These are phyloP conservation scores for Dipodomys spectabilis DNA, from an alignment of 2,113 vertebrate genomes.

Conservation along the genomic window DNA sequence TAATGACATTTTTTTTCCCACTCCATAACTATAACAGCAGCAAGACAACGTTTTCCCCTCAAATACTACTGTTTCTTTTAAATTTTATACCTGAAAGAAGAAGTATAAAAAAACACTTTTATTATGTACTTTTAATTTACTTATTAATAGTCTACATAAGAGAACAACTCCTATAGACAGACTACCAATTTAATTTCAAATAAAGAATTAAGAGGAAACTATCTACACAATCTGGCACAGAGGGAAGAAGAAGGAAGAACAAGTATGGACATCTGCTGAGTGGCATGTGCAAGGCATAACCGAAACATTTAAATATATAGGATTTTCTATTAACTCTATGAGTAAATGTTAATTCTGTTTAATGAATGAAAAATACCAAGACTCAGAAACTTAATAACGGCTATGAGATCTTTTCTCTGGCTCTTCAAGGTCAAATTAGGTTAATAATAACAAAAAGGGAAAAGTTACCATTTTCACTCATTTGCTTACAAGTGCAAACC, in stretches of 20 bases:
- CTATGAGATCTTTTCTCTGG: not conserved
- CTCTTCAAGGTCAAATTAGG: not conserved
- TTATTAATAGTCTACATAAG: conserved; percentile 45
- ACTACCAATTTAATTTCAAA: conserved; percentile 41
- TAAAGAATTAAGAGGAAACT: not conserved
- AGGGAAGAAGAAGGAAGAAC: not conserved
- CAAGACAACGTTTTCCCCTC: conserved; percentile 68
- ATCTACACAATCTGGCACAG: not conserved
- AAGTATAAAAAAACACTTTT: conserved; percentile 82
- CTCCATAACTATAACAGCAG: conserved; percentile 69
- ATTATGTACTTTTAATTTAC: conserved; percentile 65
- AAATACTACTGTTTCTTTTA: conserved; percentile 72
- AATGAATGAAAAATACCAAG: not conserved
- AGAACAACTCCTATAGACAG: conserved; percentile 26
- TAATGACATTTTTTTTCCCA: conserved; percentile 53
- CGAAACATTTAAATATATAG: not conserved
- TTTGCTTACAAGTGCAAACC: not conserved
- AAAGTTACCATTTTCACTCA: not conserved
- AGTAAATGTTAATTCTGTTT: not conserved
- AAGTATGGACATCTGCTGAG: not conserved
- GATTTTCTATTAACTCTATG: not conserved
- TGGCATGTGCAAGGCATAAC: not conserved
- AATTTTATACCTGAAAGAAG: conserved; percentile 87
- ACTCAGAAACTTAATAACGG: conserved; percentile 4
- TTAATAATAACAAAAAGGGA: not conserved